A percentile compares a stretch with the other conserved stretches of the same genome.
phyloP scores from a whole-genome alignment of 2,888 invertebrate genomes.

The Bugula neritina region DNA sequence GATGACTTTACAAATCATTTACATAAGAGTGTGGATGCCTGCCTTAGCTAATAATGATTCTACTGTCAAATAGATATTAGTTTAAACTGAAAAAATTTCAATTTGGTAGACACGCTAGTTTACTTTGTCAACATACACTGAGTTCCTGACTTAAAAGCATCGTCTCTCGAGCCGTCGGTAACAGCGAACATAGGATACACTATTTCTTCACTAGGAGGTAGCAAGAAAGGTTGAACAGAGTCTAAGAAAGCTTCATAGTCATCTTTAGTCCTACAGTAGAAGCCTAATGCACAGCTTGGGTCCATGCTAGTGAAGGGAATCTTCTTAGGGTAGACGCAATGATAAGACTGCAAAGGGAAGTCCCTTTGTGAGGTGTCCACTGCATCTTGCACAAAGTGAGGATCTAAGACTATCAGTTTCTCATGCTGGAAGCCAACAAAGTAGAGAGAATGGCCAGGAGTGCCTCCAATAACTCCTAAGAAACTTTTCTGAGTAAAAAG shows the following conservation, averaged over 20 bases:
- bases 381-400: conserved; percentile 87
- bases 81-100: too few relatives aligned
- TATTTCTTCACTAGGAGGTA: conserved; percentile 54
- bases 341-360: conserved; percentile 67
- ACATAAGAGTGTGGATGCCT: too few relatives aligned
- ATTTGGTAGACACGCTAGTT: too few relatives aligned
- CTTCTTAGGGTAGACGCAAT: conserved; percentile 79
- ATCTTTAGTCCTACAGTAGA: conserved; percentile 70
- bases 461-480: conserved; percentile 79
- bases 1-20: too few relatives aligned
- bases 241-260: conserved; percentile 70
- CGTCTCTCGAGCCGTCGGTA: conserved; percentile 59
- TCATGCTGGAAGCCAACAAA: conserved; percentile 91
- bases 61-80: too few relatives aligned
- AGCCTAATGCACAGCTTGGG: conserved; percentile 84
- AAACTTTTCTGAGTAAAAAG: conserved; percentile 9
- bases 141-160: not conserved
- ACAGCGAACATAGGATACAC: conserved; percentile 81
- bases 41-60: too few relatives aligned
- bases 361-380: conserved; percentile 75
- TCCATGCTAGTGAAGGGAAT: conserved; percentile 80
- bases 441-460: conserved; percentile 85
- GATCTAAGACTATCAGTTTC: conserved; percentile 83
- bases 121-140: too few relatives aligned
- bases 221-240: not conserved